These are phyloP conservation scores for Portevinia maculata DNA, from an alignment of 2,888 invertebrate genomes.

Conservation along the genomic window DNA sequence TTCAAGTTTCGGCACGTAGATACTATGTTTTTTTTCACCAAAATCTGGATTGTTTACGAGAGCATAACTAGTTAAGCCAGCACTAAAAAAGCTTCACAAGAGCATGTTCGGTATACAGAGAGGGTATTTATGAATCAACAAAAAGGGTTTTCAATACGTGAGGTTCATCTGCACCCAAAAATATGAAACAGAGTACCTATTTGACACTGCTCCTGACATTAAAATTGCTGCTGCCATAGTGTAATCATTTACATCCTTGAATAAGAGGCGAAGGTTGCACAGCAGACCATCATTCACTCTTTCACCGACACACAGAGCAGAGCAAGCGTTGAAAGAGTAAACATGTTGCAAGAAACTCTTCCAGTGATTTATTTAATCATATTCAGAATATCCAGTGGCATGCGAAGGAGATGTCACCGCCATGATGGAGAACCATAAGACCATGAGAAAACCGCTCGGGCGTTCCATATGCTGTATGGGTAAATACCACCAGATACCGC, in stretches of 20 bases:
- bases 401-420: slow-evolving; percentile 38
- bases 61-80: slow-evolving; percentile 69
- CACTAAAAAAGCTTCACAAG: slow-evolving; percentile 52
- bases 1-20: slow-evolving; percentile 68
- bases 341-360: slow-evolving; percentile 34
- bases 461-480: slow-evolving; percentile 63
- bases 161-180: slow-evolving; percentile 25
- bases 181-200: slow-evolving; percentile 8
- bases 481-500: slow-evolving; percentile 70
- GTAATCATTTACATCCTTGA: slow-evolving; percentile 64
- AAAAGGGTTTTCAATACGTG: slow-evolving; percentile 64
- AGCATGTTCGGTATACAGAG: slow-evolving; percentile 69
- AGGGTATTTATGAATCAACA: slow-evolving; percentile 58
- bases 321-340: background rate
- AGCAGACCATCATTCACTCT: slow-evolving; percentile 3
- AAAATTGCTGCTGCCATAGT: slow-evolving; percentile 39
- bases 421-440: slow-evolving; percentile 56
- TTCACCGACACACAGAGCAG: slow-evolving; percentile 1
- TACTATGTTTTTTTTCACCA: slow-evolving; percentile 58
- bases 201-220: slow-evolving; percentile 13
- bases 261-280: slow-evolving; percentile 22
- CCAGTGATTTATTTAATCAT: slow-evolving; percentile 71
- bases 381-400: slow-evolving; percentile 37
- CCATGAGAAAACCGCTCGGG: slow-evolving; percentile 59
- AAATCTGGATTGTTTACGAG: slow-evolving; percentile 72